phyloP scores from a whole-genome alignment of 2,113 vertebrate genomes.

The Eubucco bourcierii region DNA sequence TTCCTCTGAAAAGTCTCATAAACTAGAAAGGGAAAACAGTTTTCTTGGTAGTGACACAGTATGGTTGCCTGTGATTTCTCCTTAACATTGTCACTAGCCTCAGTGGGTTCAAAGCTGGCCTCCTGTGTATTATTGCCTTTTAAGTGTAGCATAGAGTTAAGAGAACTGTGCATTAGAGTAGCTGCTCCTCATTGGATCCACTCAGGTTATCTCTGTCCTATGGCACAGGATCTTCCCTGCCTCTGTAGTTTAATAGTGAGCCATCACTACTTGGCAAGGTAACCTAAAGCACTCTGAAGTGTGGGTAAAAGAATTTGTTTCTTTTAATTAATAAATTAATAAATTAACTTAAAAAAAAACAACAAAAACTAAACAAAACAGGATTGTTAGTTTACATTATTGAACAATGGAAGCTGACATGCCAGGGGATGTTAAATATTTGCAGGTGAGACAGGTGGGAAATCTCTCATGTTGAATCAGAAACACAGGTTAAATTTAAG shows the following conservation, averaged over 20 bases:
- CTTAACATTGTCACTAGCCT: neutral
- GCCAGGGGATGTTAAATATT: constrained; percentile 52
- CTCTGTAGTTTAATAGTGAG: neutral
- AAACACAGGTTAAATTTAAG: too few species aligned
- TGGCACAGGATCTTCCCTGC: neutral
- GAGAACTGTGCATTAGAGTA: neutral
- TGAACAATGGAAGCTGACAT: constrained; percentile 13
- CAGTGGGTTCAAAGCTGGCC: neutral
- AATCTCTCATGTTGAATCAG: too few species aligned
- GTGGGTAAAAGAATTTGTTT: neutral
- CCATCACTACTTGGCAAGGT: neutral
- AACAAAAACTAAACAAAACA: too few species aligned
- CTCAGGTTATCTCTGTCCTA: neutral
- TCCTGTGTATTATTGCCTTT: neutral
- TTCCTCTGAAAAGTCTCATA: neutral
- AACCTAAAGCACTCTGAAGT: neutral
- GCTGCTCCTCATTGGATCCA: neutral
- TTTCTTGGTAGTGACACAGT: neutral
- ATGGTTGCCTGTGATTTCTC: rapidly evolving
- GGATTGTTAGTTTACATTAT: neutral
- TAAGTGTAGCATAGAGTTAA: neutral
- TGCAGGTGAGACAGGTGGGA: neutral
- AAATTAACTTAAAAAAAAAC: neutral
- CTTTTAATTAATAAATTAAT: too few species aligned
- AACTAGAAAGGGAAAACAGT: neutral